Evolutionary conservation across 1,140 invertebrate species (phyloP).

Genomic region (Drosophila saltans): DNA sequence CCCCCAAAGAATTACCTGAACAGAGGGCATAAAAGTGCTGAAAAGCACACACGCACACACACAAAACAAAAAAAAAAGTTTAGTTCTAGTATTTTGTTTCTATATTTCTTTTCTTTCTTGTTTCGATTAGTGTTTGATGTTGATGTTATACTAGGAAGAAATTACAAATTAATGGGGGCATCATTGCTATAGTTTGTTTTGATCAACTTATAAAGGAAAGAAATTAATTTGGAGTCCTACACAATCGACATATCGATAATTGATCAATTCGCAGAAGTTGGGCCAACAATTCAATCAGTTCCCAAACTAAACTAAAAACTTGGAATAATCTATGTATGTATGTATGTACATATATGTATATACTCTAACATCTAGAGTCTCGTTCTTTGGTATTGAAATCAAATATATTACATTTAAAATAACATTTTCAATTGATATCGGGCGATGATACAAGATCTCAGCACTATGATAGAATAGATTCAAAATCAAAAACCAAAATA

Average conservation of each 20-base stretch:
- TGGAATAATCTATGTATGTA: not conserved
- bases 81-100: not conserved
- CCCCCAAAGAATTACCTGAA: not conserved
- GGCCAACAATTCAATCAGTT: not conserved
- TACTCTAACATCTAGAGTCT: too few species aligned
- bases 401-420: conserved; percentile 1
- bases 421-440: not conserved
- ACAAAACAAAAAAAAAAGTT: conserved; percentile 18
- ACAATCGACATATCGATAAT: not conserved
- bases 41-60: not conserved
- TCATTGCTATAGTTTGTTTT: conserved; percentile 1
- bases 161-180: not conserved
- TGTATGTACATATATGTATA: too few species aligned
- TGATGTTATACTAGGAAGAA: not conserved
- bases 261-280: not conserved
- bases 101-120: not conserved
- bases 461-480: not conserved
- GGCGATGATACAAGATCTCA: conserved; percentile 4
- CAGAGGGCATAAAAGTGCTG: not conserved
- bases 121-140: conserved; percentile 1
- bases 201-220: not conserved
- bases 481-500: not conserved
- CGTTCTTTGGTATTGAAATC: not conserved
- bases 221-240: not conserved
- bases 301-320: not conserved